Conservation (phyloP, 2,113 vertebrate genomes). For the Chunga burmeisteri region DNA sequence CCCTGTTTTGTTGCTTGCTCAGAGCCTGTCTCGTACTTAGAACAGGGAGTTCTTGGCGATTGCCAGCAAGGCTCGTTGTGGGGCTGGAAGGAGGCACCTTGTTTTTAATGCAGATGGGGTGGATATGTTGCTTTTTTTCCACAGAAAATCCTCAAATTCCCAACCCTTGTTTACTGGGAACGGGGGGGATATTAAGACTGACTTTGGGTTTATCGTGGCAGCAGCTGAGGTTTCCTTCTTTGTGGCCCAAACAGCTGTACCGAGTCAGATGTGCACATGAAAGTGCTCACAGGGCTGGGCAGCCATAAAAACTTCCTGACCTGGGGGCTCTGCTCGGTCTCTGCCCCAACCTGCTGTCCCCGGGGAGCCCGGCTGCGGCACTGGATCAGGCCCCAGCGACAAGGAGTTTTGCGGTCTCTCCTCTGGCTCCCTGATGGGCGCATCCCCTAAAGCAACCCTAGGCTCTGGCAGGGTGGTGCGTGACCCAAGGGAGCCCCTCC, state of each 20-base stretch:
- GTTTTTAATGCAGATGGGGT: slow-evolving; percentile 4
- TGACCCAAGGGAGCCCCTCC: background rate
- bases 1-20: background rate
- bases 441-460: background rate
- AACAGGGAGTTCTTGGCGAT: background rate
- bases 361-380: background rate
- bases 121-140: slow-evolving; percentile 12
- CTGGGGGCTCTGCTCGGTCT: background rate
- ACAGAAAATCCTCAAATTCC: slow-evolving; percentile 10
- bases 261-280: background rate
- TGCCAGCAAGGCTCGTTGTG: background rate
- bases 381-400: background rate
- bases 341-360: background rate
- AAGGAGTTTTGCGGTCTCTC: background rate
- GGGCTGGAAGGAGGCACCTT: background rate
- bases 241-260: slow-evolving; percentile 22
- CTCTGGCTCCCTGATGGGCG: background rate
- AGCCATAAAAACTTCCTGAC: background rate
- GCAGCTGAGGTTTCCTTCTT: slow-evolving; percentile 17
- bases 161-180: background rate
- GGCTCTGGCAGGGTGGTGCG: background rate
- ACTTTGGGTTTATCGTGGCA: background rate
- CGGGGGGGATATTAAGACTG: background rate
- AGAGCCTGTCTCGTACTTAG: background rate
- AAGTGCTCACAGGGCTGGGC: slow-evolving; percentile 21